Evolutionary conservation across 2,113 vertebrate species (phyloP), one percentile per base, ranked within the genome.

Genomic region (Fulmarus glacialis): DNA sequence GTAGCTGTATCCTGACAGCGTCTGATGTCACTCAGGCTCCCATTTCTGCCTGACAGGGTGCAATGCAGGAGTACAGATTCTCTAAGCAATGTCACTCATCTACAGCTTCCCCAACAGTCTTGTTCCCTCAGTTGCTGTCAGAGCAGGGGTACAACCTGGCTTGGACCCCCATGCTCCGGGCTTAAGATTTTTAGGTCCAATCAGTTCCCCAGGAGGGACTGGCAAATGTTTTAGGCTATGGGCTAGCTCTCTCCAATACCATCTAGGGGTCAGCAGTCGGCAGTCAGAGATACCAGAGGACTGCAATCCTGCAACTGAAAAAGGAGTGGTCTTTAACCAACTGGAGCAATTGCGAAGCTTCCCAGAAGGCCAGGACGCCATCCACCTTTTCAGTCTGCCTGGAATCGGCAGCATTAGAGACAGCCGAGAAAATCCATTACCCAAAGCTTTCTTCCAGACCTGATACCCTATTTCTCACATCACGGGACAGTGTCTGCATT

Each of bases 401-500:
- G 29, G 11, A 64, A 34, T 12, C 0, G 1, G 16, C 74, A 81
- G 20, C 11, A 22, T 38, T 85, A 59, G 32, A 68, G 50, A 86
- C 19, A 72, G 45, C 3, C n/a, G 70, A 60, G 60, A 62, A 79
- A 58, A 80, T 53, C 11, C 58, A 24, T 40, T 58, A 62, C 22
- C 32, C n/a, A 84, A 67, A 77, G 14, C 29, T 59, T 84, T 67
- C 62, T 58, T 26, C 19, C 58, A 87, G 43, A 29, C 11, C 40
- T 40, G 15, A 58, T 43, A 87, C 80, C 11, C 15, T 43, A 29
- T 21, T 67, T 48, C 13, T 38, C 15, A 53, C 2, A 0, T 58
- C 42, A 29, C 1, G 1, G 38, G 20, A 38, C 11, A 45, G n/a
- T 18, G 15, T 40, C 38, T 0, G 0, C 15, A 12, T 63, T 63